Evolutionary conservation across 1,140 invertebrate genomes (phyloP).

Genomic region (Dendroctonus ponderosae): DNA sequence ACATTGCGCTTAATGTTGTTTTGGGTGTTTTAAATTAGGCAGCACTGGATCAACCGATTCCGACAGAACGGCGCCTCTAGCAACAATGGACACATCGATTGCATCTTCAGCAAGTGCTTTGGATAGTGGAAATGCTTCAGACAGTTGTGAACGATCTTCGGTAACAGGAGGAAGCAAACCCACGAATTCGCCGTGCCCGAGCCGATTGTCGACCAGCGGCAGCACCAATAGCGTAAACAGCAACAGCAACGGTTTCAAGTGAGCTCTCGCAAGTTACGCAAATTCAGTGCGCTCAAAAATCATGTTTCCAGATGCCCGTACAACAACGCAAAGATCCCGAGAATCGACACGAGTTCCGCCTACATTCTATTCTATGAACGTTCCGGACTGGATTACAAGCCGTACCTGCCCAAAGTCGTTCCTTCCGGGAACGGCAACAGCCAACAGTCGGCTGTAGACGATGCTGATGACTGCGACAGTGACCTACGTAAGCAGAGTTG

Average conservation of each 20-base stretch:
- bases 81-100: constrained; percentile 24
- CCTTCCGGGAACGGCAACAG: constrained; percentile 31
- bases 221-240: constrained; percentile 22
- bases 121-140: constrained; percentile 31
- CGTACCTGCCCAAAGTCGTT: constrained; percentile 58
- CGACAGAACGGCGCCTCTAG: constrained; percentile 26
- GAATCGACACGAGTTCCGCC: constrained; percentile 78
- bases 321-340: constrained; percentile 51
- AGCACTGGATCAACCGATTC: constrained; percentile 30
- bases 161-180: constrained; percentile 10
- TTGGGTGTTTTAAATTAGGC: constrained; percentile 4
- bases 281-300: neutral
- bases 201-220: constrained; percentile 34
- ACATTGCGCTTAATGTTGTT: neutral
- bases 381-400: constrained; percentile 59
- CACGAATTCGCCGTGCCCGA: constrained; percentile 31
- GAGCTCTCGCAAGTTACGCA: constrained; percentile 3
- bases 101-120: constrained; percentile 22
- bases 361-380: constrained; percentile 89
- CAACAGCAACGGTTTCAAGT: constrained; percentile 24
- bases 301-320: constrained; percentile 40
- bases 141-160: constrained; percentile 19
- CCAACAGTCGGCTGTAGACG: constrained; percentile 36
- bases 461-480: constrained; percentile 48
- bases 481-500: constrained; percentile 48